Conservation (phyloP, 1,140 invertebrate genomes). For the Centruroides vittatus region DNA sequence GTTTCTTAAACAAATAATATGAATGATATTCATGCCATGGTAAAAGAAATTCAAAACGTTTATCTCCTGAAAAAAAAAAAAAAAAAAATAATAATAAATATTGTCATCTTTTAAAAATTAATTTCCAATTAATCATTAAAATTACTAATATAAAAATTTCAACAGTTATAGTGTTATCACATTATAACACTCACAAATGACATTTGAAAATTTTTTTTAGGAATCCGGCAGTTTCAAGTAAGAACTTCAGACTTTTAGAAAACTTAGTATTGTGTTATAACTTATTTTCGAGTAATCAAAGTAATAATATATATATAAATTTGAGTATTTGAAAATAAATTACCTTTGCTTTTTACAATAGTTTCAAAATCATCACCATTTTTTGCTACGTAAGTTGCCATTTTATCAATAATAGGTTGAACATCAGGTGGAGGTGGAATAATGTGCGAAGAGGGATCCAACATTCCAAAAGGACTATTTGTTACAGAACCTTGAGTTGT, state of each 20-base stretch:
- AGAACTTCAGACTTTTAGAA: slow-evolving; percentile 6
- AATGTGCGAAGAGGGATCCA: slow-evolving; percentile 8
- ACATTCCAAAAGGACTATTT: neutral
- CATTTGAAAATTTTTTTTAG: too few relatives aligned
- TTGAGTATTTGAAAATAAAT: slow-evolving; percentile 2
- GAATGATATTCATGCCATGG: slow-evolving; percentile 52
- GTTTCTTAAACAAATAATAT: slow-evolving; percentile 45
- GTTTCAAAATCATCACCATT: slow-evolving; percentile 86
- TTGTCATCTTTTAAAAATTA: too few relatives aligned
- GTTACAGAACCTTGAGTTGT: neutral
- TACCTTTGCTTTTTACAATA: slow-evolving; percentile 65
- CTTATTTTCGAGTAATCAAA: slow-evolving; percentile 1
- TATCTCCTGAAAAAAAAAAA: slow-evolving; percentile 37
- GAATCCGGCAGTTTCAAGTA: neutral
- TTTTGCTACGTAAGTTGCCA: slow-evolving; percentile 85
- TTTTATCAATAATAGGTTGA: slow-evolving; percentile 82
- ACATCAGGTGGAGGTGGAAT: slow-evolving; percentile 58
- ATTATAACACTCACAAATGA: too few relatives aligned
- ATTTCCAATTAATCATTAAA: too few relatives aligned
- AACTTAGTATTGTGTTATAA: slow-evolving; percentile 3
- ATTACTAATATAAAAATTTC: too few relatives aligned
- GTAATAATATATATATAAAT: neutral
- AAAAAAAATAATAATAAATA: neutral
- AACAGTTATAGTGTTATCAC: too few relatives aligned
- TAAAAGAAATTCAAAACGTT: slow-evolving; percentile 65